A percentile compares a stretch with the other conserved stretches of the same genome.
These are phyloP conservation scores for silkworm (Bombyx mori) DNA, from an alignment of 1,140 invertebrate species.

Conservation along the genomic window DNA sequence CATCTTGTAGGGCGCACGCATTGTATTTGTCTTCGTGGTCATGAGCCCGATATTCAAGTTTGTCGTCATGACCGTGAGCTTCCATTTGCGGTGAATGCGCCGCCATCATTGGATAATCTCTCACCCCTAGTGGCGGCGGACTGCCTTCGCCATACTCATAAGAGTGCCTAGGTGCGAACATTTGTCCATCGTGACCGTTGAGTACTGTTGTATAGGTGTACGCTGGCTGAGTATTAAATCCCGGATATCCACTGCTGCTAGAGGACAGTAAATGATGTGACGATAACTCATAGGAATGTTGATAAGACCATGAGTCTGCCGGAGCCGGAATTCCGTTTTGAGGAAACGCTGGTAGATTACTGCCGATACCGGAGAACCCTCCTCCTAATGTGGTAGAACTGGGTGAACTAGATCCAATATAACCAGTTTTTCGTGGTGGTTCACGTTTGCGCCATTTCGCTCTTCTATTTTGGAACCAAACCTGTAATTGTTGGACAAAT, in stretches of 20 bases:
- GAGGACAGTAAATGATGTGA: conserved; percentile 81
- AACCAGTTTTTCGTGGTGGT: conserved; percentile 93
- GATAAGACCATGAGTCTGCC: conserved; percentile 83
- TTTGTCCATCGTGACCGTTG: conserved; percentile 77
- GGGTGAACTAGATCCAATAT: conserved; percentile 77
- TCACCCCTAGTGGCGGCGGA: conserved; percentile 71
- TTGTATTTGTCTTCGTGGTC: conserved; percentile 72
- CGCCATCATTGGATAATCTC: conserved; percentile 78
- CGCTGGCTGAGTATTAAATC: conserved; percentile 70
- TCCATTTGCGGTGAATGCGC: conserved; percentile 76
- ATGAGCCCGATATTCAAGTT: conserved; percentile 57
- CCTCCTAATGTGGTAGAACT: conserved; percentile 72
- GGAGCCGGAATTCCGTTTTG: conserved; percentile 76
- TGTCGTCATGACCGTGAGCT: conserved; percentile 69
- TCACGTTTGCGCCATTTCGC: conserved; percentile 99
- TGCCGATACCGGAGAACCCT: conserved; percentile 76
- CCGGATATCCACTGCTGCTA: conserved; percentile 75
- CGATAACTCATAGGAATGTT: conserved; percentile 81
- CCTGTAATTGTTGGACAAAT: conserved; percentile 29
- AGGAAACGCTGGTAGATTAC: conserved; percentile 77
- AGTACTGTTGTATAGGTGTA: conserved; percentile 78
- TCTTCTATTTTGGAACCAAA: conserved; percentile 88
- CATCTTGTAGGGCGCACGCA: conserved; percentile 72
- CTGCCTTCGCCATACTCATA: conserved; percentile 76
- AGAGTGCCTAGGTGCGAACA: conserved; percentile 73